Evolutionary conservation across 2,888 invertebrate species (phyloP).

Genomic region (Cryptophagus acutangulus): DNA sequence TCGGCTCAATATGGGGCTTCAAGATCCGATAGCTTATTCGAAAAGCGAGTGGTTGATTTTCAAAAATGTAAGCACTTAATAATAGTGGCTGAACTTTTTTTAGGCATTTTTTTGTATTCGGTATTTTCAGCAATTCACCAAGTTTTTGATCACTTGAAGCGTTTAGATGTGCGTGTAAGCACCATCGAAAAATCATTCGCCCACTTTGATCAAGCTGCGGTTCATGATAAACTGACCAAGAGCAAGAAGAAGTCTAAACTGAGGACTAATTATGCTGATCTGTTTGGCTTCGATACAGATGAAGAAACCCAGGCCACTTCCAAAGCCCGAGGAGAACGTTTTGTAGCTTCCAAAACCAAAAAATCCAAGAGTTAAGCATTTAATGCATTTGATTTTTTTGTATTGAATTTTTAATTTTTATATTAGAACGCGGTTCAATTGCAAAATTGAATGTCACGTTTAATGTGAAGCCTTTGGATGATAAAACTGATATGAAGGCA

Average conservation of each 20-base stretch:
- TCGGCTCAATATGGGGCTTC: no score
- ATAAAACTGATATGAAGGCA: slow-evolving; percentile 86
- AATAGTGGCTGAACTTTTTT: slow-evolving; percentile 1
- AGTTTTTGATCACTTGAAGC: slow-evolving; percentile 27
- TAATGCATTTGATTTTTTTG: slow-evolving; percentile 22
- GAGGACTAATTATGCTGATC: slow-evolving; percentile 64
- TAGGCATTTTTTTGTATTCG: slow-evolving; percentile 10
- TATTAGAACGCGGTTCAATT: slow-evolving; percentile 75
- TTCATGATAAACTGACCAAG: no score
- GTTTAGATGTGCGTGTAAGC: slow-evolving; percentile 29
- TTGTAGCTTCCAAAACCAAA: slow-evolving; percentile 85
- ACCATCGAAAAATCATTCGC: slow-evolving; percentile 34
- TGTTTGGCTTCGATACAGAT: slow-evolving; percentile 78
- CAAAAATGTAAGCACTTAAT: slow-evolving; percentile 39
- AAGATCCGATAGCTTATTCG: slow-evolving; percentile 38
- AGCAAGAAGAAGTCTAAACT: slow-evolving; percentile 19
- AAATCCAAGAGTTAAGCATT: slow-evolving; percentile 92
- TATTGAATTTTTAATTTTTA: no score
- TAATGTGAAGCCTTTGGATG: slow-evolving; percentile 91
- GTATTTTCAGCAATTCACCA: slow-evolving; percentile 30
- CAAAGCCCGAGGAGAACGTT: slow-evolving; percentile 73
- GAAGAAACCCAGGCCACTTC: slow-evolving; percentile 70
- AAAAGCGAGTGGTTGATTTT: slow-evolving; percentile 40
- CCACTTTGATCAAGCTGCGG: no score
- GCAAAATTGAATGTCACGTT: slow-evolving; percentile 93